Evolutionary conservation across 64 coral and sea anemone species (phyloP), one percentile per base, ranked within the genome.

Genomic region (Stichodactyla mertensii): DNA sequence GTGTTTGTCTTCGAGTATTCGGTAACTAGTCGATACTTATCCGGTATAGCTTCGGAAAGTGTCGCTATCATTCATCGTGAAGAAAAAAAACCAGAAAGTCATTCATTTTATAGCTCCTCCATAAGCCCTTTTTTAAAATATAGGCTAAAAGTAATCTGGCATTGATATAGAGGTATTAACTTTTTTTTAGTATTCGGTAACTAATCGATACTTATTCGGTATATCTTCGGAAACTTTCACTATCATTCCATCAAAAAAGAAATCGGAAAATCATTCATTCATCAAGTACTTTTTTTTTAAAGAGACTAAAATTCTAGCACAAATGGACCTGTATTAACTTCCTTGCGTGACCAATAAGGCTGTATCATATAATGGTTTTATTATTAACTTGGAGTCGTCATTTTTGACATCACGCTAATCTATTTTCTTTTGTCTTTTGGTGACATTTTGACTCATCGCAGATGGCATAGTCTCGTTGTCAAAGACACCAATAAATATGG

Each of bases 391-490:
- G 69, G 23, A 74, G 24, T 74, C 27, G 24, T 27, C 69, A 74
- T 1, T 74, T 74, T 14, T 74, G 69, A 74, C 69, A 74, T 74
- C 69, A 74, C 69, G 69, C 69, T 26, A 74, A 74, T 74, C 7
- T 28, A 13, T 74, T 26, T 14, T 74, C 24, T 74, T 74, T 74
- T 19, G 16, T 74, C 27, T 10, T 26, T 11, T 74, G 69, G 69
- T 74, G 69, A 74, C 69, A 74, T 74, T 58, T 58, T 31, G n/a
- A 27, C 24, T 12, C 24, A 74, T 36, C 69, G 12, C 69, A 74
- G 69, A 74, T 74, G 69, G 69, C 69, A 74, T 74, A 74, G 26
- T 31, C 69, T 74, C 69, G 69, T 74, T 26, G 69, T 74, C 69
- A 74, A 27, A 74, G 69, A 36, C 62, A 66, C 6, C 62, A 66